Base-by-base conservation (phyloP, 2,113 vertebrate species). In the Uria lomvia region DNA sequence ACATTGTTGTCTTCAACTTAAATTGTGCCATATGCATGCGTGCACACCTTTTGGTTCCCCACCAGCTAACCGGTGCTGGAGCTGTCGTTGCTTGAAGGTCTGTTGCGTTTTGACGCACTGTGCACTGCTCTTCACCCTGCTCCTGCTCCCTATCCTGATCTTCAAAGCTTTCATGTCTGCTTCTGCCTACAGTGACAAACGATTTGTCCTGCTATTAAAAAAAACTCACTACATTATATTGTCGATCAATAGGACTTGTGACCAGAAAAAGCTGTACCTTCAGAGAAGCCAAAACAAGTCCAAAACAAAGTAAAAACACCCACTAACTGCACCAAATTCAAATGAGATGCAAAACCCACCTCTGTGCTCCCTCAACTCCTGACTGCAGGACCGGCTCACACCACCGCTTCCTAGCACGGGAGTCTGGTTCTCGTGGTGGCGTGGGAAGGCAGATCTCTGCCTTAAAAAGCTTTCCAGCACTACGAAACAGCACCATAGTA, bases 31-130 rank as follows among this genome's bases (percentile, higher is more conserved):
- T 12, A 56, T 8, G 42, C 15, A 9, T 15, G 60, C 30, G 34
- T 13, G 24, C 50, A 32, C 45, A 27, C 9, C 32, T 79, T 53
- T 38, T 23, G 7, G 56, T 27, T 80, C 15, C 12, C 16, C 8
- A 6, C 8, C 36, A 38, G n/a, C 53, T 43, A 43, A 40, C 22
- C 0, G 0, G 3, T 36, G 22, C 24, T 67, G 53, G 36, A 78
- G 16, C 16, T 88, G 40, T 40, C 2, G 0, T 13, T 45, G 12
- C 8, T 30, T 47, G 62, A 73, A 83, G 36, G 70, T 43, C 9
- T 43, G 5, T 40, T 78, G 65, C 2, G 0, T 72, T 56, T n/a
- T 21, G 30, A n/a, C 0, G 2, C 30, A 15, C 52, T 10, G 7
- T 12, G 15, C 27, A 14, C 6, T 47, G 55, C 68, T 83, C 65